These are phyloP conservation scores for Trichogramma dendrolimi DNA, from an alignment of 2,888 invertebrate species.

Conservation along the genomic window DNA sequence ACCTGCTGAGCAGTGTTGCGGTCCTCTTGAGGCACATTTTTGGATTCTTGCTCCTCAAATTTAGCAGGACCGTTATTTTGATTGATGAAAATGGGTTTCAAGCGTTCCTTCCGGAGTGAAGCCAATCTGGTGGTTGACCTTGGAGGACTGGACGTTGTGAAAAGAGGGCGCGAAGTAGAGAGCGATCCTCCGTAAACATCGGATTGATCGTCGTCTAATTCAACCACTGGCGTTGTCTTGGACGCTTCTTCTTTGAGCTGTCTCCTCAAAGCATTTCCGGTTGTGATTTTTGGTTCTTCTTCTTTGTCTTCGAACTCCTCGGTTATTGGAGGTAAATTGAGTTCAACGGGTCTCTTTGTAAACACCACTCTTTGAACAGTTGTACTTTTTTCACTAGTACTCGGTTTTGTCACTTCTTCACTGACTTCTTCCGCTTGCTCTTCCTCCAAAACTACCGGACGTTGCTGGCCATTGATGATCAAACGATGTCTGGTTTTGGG, in stretches of 20 bases:
- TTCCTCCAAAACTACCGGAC: slow-evolving; percentile 38
- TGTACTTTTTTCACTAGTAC: slow-evolving; percentile 37
- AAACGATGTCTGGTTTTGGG: slow-evolving; percentile 42
- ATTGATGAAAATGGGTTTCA: slow-evolving; percentile 38
- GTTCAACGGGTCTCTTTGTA: slow-evolving; percentile 45
- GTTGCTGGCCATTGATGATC: slow-evolving; percentile 45
- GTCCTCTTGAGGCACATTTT: slow-evolving; percentile 37
- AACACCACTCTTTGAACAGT: slow-evolving; percentile 41
- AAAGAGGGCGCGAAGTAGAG: slow-evolving; percentile 64
- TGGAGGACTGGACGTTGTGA: slow-evolving; percentile 63
- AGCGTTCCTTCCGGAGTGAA: slow-evolving; percentile 37
- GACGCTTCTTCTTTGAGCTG: slow-evolving; percentile 59
- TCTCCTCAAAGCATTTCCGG: slow-evolving; percentile 61
- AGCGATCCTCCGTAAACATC: slow-evolving; percentile 67
- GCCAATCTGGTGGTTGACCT: slow-evolving; percentile 53
- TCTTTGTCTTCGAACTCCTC: slow-evolving; percentile 51
- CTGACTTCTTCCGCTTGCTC: slow-evolving; percentile 30
- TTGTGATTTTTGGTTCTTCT: slow-evolving; percentile 48
- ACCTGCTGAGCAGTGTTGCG: slow-evolving; percentile 41
- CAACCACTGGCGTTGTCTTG: slow-evolving; percentile 54
- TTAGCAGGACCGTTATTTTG: slow-evolving; percentile 42
- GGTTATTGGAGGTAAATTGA: slow-evolving; percentile 47
- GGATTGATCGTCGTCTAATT: slow-evolving; percentile 64
- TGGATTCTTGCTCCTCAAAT: slow-evolving; percentile 39
- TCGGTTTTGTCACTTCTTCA: slow-evolving; percentile 42